Conservation (phyloP, 2,113 vertebrate genomes). For the Limanda limanda region DNA sequence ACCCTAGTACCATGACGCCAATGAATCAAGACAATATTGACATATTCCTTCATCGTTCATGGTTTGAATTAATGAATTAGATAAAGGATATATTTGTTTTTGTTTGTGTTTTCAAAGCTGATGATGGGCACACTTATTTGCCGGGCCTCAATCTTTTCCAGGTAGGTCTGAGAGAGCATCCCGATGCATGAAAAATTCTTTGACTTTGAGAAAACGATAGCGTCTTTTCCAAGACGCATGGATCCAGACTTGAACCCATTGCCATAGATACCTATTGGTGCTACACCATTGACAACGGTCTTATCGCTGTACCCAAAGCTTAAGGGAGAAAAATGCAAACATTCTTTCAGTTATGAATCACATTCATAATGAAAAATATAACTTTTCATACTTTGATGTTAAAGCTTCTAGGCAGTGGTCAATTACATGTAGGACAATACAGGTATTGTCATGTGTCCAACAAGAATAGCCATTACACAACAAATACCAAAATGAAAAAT, state of each 20-base stretch:
- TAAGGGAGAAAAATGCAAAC: conserved; percentile 6
- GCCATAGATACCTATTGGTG: conserved; percentile 93
- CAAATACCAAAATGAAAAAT: not conserved
- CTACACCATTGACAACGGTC: conserved; percentile 82
- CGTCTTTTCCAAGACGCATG: conserved; percentile 95
- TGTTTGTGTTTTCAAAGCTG: conserved; percentile 49
- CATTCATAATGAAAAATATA: not conserved
- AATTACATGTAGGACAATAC: not conserved
- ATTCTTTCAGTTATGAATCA: not conserved
- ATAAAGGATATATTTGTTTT: conserved; percentile 89
- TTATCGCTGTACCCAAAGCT: conserved; percentile 99
- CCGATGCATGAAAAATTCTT: conserved; percentile 87
- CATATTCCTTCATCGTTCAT: not conserved
- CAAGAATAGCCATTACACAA: not conserved
- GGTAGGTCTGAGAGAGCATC: conserved; percentile 93
- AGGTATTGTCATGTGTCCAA: not conserved
- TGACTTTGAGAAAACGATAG: conserved; percentile 93
- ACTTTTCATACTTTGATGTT: not conserved
- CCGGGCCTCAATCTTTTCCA: conserved; percentile 84
- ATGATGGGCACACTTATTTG: conserved; percentile 92
- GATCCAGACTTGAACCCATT: conserved; percentile 99
- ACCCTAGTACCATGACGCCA: not conserved
- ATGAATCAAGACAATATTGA: not conserved
- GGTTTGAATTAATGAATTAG: not conserved
- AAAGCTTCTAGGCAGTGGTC: not conserved